These are phyloP conservation scores for Falco berigora DNA, from an alignment of 2,797 vertebrate species.

Conservation along the genomic window DNA sequence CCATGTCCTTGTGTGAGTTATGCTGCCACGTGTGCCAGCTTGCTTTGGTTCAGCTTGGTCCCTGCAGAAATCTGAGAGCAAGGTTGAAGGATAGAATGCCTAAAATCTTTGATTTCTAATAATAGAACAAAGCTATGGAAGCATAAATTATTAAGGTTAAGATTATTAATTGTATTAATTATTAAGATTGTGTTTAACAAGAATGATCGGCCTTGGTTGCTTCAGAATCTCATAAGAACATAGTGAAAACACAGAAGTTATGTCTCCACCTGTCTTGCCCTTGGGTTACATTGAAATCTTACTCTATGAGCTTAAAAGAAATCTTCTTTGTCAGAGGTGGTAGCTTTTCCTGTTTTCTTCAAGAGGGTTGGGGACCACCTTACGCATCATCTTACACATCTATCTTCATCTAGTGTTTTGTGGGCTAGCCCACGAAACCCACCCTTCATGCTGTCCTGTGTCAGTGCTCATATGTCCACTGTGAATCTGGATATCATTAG, in stretches of 20 bases:
- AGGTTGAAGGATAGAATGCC: neutral
- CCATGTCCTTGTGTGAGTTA: neutral
- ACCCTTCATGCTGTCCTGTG: neutral
- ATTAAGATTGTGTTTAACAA: slow-evolving; percentile 15
- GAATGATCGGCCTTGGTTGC: neutral
- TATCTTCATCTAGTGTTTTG: neutral
- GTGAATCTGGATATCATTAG: neutral
- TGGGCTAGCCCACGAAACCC: neutral
- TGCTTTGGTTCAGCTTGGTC: neutral
- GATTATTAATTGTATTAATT: slow-evolving; percentile 46
- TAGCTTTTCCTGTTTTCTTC: neutral
- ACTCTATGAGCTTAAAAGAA: neutral
- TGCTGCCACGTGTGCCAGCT: neutral
- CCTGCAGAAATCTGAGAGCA: neutral
- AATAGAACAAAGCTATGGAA: neutral
- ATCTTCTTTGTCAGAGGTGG: neutral
- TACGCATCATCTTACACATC: neutral
- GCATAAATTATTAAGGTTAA: slow-evolving; percentile 25
- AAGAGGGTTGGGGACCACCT: neutral
- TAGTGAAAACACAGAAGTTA: neutral
- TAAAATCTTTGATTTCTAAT: neutral
- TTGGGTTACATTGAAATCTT: neutral
- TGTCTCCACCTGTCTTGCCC: neutral
- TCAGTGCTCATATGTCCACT: too few relatives aligned
- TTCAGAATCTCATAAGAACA: neutral